phyloP scores from a whole-genome alignment of 2,113 vertebrate species.

The Bostrychus sinensis region DNA sequence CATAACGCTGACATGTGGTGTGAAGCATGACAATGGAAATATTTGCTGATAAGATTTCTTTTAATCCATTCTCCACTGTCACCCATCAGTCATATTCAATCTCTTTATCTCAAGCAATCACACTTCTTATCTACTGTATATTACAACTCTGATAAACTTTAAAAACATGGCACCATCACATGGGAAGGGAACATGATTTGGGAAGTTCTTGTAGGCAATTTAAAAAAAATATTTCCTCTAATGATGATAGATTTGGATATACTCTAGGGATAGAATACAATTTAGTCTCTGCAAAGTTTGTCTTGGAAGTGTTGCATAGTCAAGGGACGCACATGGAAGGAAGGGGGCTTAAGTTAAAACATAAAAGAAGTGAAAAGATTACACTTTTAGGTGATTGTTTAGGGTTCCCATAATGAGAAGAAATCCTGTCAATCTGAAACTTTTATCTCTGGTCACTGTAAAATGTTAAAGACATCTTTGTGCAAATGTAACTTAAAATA shows the following conservation, averaged over 20 bases:
- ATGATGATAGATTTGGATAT: constrained; percentile 59
- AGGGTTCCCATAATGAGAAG: constrained; percentile 28
- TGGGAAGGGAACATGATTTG: constrained; percentile 45
- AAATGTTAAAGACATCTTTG: constrained; percentile 34
- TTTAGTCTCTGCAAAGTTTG: constrained; percentile 51
- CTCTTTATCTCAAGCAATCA: constrained; percentile 54
- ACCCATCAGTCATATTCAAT: constrained; percentile 56
- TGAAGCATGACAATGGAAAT: constrained; percentile 16
- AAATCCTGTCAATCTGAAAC: constrained; percentile 15
- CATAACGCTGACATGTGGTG: neutral
- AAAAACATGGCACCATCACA: constrained; percentile 75
- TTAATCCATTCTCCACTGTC: constrained; percentile 65
- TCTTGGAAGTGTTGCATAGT: constrained; percentile 77
- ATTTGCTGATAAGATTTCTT: constrained; percentile 46
- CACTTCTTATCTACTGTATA: constrained; percentile 41
- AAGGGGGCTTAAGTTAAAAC: constrained; percentile 43
- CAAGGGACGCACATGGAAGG: constrained; percentile 40
- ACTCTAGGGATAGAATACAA: constrained; percentile 69
- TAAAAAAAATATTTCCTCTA: constrained; percentile 71
- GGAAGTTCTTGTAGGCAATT: constrained; percentile 47
- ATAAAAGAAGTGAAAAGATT: constrained; percentile 33
- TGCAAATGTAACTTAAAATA: constrained; percentile 66
- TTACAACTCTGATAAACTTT: constrained; percentile 67
- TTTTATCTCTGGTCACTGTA: constrained; percentile 2
- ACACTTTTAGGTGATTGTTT: constrained; percentile 53